Evolutionary conservation across 2,888 invertebrate genomes (phyloP).

Genomic region (Drosophila mimica): DNA sequence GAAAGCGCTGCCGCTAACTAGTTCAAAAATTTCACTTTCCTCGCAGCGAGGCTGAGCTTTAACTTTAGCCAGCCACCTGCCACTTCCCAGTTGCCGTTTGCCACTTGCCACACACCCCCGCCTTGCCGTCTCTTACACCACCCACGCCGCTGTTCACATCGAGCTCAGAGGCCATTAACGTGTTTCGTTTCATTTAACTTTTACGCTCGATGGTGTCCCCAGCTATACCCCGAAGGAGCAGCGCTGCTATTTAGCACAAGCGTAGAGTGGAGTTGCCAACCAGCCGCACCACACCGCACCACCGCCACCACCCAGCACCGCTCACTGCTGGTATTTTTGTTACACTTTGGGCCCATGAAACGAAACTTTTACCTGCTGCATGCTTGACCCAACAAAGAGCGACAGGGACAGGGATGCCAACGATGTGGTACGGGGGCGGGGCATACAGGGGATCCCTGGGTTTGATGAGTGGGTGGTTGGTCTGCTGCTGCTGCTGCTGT

Average conservation of each 20-base stretch:
- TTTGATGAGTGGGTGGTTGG: constrained; percentile 13
- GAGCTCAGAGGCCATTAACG: constrained; percentile 75
- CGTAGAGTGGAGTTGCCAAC: constrained; percentile 15
- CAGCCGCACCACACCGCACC: not conserved
- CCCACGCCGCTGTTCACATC: constrained; percentile 3
- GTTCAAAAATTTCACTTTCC: constrained; percentile 66
- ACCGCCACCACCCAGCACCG: not conserved
- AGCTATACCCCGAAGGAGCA: constrained; percentile 31
- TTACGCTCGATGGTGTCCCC: constrained; percentile 76
- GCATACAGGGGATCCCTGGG: constrained; percentile 14
- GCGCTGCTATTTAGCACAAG: constrained; percentile 73
- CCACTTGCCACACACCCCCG: constrained; percentile 17
- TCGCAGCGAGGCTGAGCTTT: constrained; percentile 43
- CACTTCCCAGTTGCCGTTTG: constrained; percentile 13
- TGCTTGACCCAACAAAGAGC: constrained; percentile 70
- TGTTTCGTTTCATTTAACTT: constrained; percentile 81
- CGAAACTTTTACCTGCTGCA: constrained; percentile 76
- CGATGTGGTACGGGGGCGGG: constrained; percentile 1
- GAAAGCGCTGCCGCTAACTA: constrained; percentile 47
- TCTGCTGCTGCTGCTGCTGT: constrained; percentile 3
- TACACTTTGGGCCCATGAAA: constrained; percentile 59
- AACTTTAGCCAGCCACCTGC: constrained; percentile 46
- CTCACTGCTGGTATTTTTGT: constrained; percentile 54
- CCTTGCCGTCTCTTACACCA: not conserved
- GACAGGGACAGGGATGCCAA: constrained; percentile 30